Evolutionary conservation across 2,888 invertebrate species (phyloP), one percentile per base, ranked within the genome.

Genomic region (Plebejus argus): DNA sequence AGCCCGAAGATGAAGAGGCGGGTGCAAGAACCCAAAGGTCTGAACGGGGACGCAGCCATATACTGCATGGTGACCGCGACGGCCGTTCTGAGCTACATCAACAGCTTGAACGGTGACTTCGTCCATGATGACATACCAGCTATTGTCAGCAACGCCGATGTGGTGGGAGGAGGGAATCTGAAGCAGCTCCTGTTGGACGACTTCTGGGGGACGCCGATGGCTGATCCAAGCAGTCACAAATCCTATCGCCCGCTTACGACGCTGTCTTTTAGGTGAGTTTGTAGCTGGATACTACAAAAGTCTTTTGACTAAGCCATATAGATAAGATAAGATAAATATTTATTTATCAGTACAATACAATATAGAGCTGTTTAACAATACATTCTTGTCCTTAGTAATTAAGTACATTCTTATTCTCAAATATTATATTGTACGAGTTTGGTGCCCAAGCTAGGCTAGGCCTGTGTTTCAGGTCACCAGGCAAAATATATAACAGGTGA

Each of bases 91-190:
- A 96, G 96, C 87, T 97, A 97, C 88, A 89, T 96, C 80, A 97
- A 97, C 91, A 96, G 97, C 76, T 91, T 97, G 81, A 95, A 94
- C 80, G 97, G 97, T 71, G 97, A 98, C 86, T 98, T 98, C 85
- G 97, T 98, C 76, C 98, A 98, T 90, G 98, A 98, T 87, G 98
- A 98, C 87, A 96, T 98, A 81, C 97, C 97, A 78, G 98, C 98
- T 53, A 96, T 98, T 78, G 96, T 96, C 84, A 95, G 96, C 79
- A 98, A 98, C 88, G 96, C 95, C 84, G 98, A 98, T 89, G 98
- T 98, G 79, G 92, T 95, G 12, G 97, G 96, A 0, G 90, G 94
- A 49, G 96, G 95, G 78, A 93, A 96, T 5, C 84, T 97, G 84
- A 91, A 91, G 82, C 95, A 96, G 83, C 90, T 97, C 82, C 95